phyloP scores from a whole-genome alignment of 2,113 vertebrate species.

The Odobenus rosmarus region DNA sequence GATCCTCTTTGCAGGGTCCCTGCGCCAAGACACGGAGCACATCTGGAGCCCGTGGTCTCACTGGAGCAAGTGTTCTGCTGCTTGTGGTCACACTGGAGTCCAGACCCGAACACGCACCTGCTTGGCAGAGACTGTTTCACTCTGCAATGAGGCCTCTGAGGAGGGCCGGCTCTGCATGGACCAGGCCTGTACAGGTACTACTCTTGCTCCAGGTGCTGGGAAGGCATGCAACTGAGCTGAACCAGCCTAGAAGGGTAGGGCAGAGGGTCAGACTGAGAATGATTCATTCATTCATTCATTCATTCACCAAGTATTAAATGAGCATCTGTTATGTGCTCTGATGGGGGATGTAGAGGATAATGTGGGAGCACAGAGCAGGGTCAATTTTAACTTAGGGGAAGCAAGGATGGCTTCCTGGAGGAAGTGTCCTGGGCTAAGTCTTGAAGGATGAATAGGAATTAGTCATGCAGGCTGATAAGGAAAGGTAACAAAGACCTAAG shows the following conservation, averaged over 20 bases:
- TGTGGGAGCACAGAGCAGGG: not conserved
- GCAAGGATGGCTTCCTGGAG: not conserved
- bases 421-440: not conserved
- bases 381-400: not conserved
- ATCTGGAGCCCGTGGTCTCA: constrained; percentile 93
- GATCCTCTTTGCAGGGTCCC: constrained; percentile 81
- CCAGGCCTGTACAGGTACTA: constrained; percentile 88
- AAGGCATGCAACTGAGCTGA: not conserved
- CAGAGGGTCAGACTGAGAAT: not conserved
- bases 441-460: not conserved
- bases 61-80: constrained; percentile 93
- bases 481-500: not conserved
- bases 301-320: not conserved
- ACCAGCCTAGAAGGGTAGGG: not conserved
- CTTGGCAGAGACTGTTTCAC: constrained; percentile 82
- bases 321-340: not conserved
- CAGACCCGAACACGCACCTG: constrained; percentile 93
- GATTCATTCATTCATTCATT: not conserved
- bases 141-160: constrained; percentile 90
- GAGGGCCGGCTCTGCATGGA: constrained; percentile 91
- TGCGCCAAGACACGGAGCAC: constrained; percentile 76
- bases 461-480: not conserved
- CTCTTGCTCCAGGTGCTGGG: not conserved
- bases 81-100: constrained; percentile 90
- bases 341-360: not conserved